These are phyloP conservation scores for Lithobates sylvaticus DNA, from an alignment of 2,797 vertebrate species.

Conservation along the genomic window DNA sequence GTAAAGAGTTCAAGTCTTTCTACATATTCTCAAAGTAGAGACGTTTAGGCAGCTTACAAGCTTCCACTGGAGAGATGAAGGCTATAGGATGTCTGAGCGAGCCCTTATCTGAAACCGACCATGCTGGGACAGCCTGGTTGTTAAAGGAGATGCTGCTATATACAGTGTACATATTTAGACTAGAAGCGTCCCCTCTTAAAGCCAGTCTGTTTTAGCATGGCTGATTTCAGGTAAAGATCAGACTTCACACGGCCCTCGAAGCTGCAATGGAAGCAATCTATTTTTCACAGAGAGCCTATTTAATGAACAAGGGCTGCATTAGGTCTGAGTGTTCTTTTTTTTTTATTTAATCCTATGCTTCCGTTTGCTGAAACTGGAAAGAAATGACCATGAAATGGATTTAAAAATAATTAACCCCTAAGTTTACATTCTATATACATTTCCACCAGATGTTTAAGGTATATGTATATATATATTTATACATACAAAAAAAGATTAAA, in stretches of 20 bases:
- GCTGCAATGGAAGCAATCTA: too few species aligned
- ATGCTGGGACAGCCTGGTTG: too few species aligned
- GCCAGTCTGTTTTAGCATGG: not conserved
- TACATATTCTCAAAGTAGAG: not conserved
- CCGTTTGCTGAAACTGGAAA: conserved; percentile 1
- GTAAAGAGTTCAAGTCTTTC: not conserved
- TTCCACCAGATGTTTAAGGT: conserved; percentile 74
- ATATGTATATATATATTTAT: conserved; percentile 67
- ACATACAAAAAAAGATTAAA: conserved; percentile 72
- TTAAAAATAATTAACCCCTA: conserved; percentile 55
- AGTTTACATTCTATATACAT: conserved; percentile 75
- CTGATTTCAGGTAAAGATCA: not conserved
- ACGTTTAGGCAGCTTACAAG: not conserved
- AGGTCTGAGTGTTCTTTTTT: not conserved
- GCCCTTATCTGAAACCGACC: not conserved
- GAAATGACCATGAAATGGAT: conserved; percentile 38
- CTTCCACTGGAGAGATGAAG: not conserved
- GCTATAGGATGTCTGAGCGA: not conserved
- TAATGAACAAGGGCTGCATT: not conserved
- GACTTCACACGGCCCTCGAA: not conserved
- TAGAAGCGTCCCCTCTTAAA: not conserved
- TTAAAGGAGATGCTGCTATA: not conserved
- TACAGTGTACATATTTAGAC: not conserved
- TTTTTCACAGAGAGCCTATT: not conserved
- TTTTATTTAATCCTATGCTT: conserved; percentile 12